Base-by-base conservation (phyloP, 2,797 vertebrate genomes). In the Sylvia borin region DNA sequence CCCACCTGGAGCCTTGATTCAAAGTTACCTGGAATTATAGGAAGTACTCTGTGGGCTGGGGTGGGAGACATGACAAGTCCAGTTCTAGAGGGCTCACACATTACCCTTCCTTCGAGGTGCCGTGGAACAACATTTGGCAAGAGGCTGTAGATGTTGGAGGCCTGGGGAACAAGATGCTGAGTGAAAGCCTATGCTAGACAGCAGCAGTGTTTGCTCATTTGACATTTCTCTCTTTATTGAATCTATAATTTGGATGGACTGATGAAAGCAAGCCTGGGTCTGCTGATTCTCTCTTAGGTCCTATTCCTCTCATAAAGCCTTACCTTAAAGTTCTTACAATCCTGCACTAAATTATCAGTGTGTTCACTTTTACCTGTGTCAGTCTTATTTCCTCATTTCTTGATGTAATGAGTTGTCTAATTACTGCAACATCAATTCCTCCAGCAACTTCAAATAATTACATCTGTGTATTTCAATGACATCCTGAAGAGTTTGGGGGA, bases 381-480 rank as follows among this genome's bases (percentile, higher is more conserved):
- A 97, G 96, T 98, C 96, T 97, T 96, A 94, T 91, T 97, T 96
- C 89, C 88, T 97, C 95, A 97, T 97, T 97, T 96, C 96, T 98
- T 96, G 96, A 97, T 98, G 96, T 97, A 98, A 97, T 95, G 97
- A 97, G 92, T 97, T 97, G 94, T 97, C 97, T 98, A 98, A 98
- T 98, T 97, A 98, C 90, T 94, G 96, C 68, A 10, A 95, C 96
- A 98, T 96, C 96, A 97, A 96, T 97, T 96, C 93, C 95, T 96
- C 70, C 85, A 95, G 91, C 90, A 96, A 94, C 90, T 96, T 94
- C 83, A 96, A 88, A 96, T 96, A 96, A 96, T 96, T 94, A 90
- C 90, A 95, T 96, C 91, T 95, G 77, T 94, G 77, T 96, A 80
- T 95, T 92, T 96, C 90, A 94, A 93, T 89, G 93, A 93, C 90